These are phyloP conservation scores for Macrophya annulata DNA, from an alignment of 2,888 invertebrate genomes.

Conservation along the genomic window DNA sequence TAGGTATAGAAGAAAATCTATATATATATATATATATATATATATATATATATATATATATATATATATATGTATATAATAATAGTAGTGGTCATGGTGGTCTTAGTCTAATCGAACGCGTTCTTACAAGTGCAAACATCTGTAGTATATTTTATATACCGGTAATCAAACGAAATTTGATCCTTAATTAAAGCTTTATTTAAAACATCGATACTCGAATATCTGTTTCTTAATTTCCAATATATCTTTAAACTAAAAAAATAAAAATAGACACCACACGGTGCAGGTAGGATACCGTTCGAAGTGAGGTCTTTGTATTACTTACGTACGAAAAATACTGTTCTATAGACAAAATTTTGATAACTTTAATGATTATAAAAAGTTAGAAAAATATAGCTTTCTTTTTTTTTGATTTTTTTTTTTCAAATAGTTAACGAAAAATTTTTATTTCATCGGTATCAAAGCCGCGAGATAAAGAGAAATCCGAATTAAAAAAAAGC, in stretches of 20 bases:
- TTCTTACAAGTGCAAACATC: conserved; percentile 9
- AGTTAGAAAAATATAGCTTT: background rate
- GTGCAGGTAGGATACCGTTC: no score
- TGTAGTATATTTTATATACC: background rate
- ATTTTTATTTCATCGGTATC: no score
- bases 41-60: background rate
- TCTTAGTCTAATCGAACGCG: conserved; percentile 1
- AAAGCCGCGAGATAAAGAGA: background rate
- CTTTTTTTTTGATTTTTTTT: background rate
- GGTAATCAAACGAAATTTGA: background rate
- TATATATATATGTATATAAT: background rate
- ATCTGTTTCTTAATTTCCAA: background rate
- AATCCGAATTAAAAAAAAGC: background rate
- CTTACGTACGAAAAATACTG: no score
- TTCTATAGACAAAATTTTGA: background rate
- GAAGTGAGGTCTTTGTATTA: no score
- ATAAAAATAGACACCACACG: background rate
- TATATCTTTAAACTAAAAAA: background rate
- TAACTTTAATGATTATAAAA: background rate
- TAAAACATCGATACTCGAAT: background rate
- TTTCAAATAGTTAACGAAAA: background rate
- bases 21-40: background rate
- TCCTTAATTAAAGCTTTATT: background rate
- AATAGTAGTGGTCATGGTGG: background rate
- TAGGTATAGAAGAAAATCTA: background rate